Base-by-base conservation (phyloP, 1,140 invertebrate species). In the Drosophila sechellia region DNA sequence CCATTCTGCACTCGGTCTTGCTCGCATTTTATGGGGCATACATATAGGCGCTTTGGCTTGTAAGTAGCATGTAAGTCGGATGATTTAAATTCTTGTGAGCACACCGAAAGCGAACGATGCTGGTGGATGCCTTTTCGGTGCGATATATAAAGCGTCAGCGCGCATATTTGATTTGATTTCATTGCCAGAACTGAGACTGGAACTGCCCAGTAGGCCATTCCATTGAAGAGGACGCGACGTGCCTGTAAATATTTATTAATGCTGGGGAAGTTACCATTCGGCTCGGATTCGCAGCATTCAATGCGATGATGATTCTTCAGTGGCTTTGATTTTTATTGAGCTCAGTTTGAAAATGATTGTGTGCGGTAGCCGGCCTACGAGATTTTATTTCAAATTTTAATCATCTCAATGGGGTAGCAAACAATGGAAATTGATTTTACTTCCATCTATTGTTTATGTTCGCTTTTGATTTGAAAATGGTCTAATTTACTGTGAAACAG, bases 221-320 rank as follows among this genome's bases (percentile, higher is more conserved):
- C 50, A 56, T 65, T 37, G 64, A 55, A 54, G 43, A 58, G 48
- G 63, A 86, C 83, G 84, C 84, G 84, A 87, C 85, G 79, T 89
- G 84, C 79, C 72, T 87, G 84, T 89, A 87, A 87, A 87, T 87
- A 87, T 87, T 87, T 89, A 87, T 87, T 89, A 89, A 89, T 89
- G 75, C 60, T 64, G 71, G 65, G 71, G 43, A 87, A 77, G 58
- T 83, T 79, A 57, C 65, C 59, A 58, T 71, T 83, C 27, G 68
- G 58, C 53, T 58, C 58, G 37, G 60, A 65, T 43, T 37, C 4
- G 27, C 1, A 68, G 20, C 3, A 75, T 80, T 59, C 60, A 70
- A 77, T 69, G 69, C 64, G 77, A 74, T 43, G 64, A 31, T 31
- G 31, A 31, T 31, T 31, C 34, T 43, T 39, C 15, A 54, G 78